Evolutionary conservation across 2,797 vertebrate species (phyloP).

Genomic region (Lindbergichthys nudifrons): DNA sequence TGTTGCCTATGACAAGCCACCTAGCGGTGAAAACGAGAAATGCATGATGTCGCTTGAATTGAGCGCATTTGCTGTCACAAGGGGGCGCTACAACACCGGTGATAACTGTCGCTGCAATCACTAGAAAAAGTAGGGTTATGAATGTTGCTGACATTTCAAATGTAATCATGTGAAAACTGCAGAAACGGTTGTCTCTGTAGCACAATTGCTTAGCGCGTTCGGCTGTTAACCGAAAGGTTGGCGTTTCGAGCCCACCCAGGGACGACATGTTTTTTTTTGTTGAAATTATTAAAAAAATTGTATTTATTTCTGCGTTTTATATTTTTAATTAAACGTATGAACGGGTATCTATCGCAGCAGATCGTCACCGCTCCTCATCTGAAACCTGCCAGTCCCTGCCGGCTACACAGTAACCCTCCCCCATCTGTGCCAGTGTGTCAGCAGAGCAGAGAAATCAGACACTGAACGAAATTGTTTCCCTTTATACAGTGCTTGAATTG

Average conservation of each 20-base stretch:
- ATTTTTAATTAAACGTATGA: background rate
- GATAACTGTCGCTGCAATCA: no score
- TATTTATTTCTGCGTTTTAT: no score
- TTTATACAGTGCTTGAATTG: no score
- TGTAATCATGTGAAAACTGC: no score
- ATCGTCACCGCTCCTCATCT: background rate
- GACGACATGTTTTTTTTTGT: constrained; percentile 6
- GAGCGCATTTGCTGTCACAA: background rate
- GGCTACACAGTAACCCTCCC: background rate
- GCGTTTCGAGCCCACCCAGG: constrained; percentile 78
- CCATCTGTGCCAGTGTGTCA: background rate
- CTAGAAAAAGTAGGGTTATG: no score
- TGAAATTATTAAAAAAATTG: no score
- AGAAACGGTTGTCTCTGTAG: constrained; percentile 48
- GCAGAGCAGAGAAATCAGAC: background rate
- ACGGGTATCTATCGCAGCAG: no score
- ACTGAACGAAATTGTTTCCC: constrained; percentile 8
- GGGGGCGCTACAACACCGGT: background rate
- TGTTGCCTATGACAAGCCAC: no score
- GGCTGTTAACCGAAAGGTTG: constrained; percentile 76
- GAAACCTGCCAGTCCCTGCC: background rate
- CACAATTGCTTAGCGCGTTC: constrained; percentile 69
- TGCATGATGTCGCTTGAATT: fast-evolving
- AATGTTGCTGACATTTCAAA: no score
- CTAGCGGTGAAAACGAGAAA: background rate